Evolutionary conservation across 2,888 invertebrate genomes (phyloP).

Genomic region (Seira musarum): DNA sequence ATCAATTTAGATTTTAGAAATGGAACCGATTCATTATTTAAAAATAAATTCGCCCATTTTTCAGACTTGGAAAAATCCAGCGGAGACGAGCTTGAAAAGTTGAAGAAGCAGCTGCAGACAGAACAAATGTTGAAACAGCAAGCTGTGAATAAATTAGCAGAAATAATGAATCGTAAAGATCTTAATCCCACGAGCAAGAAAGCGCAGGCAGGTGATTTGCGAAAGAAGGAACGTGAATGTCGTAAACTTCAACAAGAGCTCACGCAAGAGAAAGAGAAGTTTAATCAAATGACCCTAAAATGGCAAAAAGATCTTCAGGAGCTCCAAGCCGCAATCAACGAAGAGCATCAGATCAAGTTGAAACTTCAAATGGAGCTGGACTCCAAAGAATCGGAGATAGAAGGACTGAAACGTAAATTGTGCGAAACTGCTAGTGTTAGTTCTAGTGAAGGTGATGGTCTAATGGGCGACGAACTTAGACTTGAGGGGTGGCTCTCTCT

Average conservation of each 20-base stretch:
- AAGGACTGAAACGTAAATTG: slow-evolving; percentile 77
- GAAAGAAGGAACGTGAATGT: slow-evolving; percentile 95
- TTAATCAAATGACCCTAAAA: slow-evolving; percentile 87
- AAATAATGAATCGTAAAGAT: slow-evolving; percentile 95
- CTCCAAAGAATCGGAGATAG: slow-evolving; percentile 96
- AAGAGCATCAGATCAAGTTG: slow-evolving; percentile 84
- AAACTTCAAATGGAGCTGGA: slow-evolving; percentile 96
- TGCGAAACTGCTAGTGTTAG: slow-evolving; percentile 68
- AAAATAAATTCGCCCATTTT: too few relatives aligned
- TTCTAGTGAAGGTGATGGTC: slow-evolving; percentile 67
- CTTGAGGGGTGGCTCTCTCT: slow-evolving; percentile 97
- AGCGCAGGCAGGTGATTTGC: slow-evolving; percentile 83
- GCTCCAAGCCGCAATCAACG: slow-evolving; percentile 85
- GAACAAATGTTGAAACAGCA: slow-evolving; percentile 92
- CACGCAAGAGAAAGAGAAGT: slow-evolving; percentile 95
- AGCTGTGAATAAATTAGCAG: slow-evolving; percentile 97
- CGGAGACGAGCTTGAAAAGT: slow-evolving; percentile 84
- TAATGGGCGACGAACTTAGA: slow-evolving; percentile 77
- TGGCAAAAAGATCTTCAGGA: slow-evolving; percentile 91
- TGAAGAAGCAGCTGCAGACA: slow-evolving; percentile 87
- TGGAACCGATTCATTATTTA: background rate
- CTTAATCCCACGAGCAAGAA: slow-evolving; percentile 81
- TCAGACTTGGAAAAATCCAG: slow-evolving; percentile 76
- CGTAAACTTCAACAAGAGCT: slow-evolving; percentile 95
- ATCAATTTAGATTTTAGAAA: too few relatives aligned